Evolutionary conservation across 2,113 vertebrate species (phyloP).

Genomic region (Nerophis ophidion): DNA sequence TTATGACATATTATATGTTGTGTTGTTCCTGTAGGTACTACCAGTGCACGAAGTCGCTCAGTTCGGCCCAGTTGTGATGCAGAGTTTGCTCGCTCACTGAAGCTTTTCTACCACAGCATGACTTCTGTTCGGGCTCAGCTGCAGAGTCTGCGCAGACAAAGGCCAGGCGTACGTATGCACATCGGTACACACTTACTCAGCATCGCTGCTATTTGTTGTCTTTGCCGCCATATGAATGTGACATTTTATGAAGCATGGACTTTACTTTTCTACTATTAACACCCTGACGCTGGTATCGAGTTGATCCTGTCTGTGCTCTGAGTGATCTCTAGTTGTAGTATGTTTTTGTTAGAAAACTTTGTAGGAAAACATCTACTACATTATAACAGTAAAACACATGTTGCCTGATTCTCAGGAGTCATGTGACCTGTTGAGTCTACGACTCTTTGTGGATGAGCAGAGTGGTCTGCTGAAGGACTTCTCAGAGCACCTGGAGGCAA

Average conservation of each 20-base stretch:
- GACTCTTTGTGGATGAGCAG: slow-evolving; percentile 75
- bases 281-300: too few species aligned
- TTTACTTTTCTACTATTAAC: too few species aligned
- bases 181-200: neutral
- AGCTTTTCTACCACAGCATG: slow-evolving; percentile 84
- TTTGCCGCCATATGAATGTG: too few species aligned
- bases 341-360: slow-evolving; percentile 4
- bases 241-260: too few species aligned
- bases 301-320: too few species aligned
- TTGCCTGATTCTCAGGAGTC: slow-evolving; percentile 71
- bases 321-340: neutral
- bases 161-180: slow-evolving; percentile 68
- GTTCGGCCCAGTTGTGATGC: slow-evolving; percentile 70
- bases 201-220: neutral
- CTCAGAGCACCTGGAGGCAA: slow-evolving; percentile 77
- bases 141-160: slow-evolving; percentile 71
- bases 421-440: slow-evolving; percentile 70
- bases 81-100: slow-evolving; percentile 80
- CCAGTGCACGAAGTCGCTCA: slow-evolving; percentile 29
- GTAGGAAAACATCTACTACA: too few species aligned
- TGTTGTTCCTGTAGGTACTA: slow-evolving; percentile 39
- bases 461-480: slow-evolving; percentile 75
- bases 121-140: slow-evolving; percentile 73
- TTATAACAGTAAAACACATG: too few species aligned
- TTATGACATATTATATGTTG: neutral